Percentiles rank a stretch among this genome's conserved stretches.
phyloP scores from a whole-genome alignment of 2,888 invertebrate genomes.

The Gonocerus acuteangulatus region DNA sequence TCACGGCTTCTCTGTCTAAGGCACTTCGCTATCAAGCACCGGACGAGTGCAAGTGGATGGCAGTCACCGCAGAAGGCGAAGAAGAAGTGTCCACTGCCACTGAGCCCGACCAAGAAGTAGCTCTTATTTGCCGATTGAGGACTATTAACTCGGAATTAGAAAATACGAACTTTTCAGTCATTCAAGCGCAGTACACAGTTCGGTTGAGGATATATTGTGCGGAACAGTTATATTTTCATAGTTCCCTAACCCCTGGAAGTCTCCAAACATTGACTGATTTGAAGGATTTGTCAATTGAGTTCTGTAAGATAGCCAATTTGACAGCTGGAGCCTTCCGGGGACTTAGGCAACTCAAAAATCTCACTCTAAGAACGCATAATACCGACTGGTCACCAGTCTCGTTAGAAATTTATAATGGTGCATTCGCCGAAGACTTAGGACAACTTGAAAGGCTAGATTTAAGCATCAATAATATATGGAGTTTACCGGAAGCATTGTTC shows the following conservation, averaged over 20 bases:
- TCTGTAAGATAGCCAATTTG: slow-evolving; percentile 73
- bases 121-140: slow-evolving; percentile 63
- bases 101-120: slow-evolving; percentile 51
- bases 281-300: slow-evolving; percentile 68
- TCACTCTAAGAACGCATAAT: slow-evolving; percentile 75
- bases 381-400: slow-evolving; percentile 77
- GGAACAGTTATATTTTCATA: slow-evolving; percentile 71
- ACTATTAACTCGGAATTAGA: slow-evolving; percentile 75
- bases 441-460: slow-evolving; percentile 66
- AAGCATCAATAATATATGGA: slow-evolving; percentile 73
- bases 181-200: slow-evolving; percentile 73
- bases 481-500: slow-evolving; percentile 65
- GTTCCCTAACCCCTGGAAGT: slow-evolving; percentile 66
- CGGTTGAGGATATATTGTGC: slow-evolving; percentile 69
- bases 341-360: slow-evolving; percentile 64
- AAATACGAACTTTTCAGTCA: slow-evolving; percentile 74
- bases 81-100: slow-evolving; percentile 42
- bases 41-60: slow-evolving; percentile 73
- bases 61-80: slow-evolving; percentile 52
- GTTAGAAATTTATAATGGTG: slow-evolving; percentile 63
- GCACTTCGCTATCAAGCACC: slow-evolving; percentile 65
- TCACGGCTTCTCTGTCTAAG: slow-evolving; percentile 54
- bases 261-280: slow-evolving; percentile 68
- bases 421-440: slow-evolving; percentile 65
- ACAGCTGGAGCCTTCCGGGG: slow-evolving; percentile 76